Evolutionary conservation across 2,888 invertebrate species (phyloP), one percentile per base, ranked within the genome.

Genomic region (Trilocha varians): DNA sequence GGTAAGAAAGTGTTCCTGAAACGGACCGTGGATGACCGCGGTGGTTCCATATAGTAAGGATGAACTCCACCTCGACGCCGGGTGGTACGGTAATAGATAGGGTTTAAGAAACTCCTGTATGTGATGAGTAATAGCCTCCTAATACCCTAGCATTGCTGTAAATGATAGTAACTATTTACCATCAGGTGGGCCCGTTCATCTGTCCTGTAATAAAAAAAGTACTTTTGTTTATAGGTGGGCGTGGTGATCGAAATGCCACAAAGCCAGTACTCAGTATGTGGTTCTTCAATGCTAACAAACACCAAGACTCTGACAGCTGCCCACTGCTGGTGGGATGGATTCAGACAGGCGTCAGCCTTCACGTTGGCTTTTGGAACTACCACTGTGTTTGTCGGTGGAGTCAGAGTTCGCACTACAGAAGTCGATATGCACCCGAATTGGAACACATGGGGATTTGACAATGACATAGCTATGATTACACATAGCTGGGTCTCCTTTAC

Each of bases 261-360:
- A 1, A 65, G 62, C 0, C 45, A 42, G 11, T 57, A 55, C 0
- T 70, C 70, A 0, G 59, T 73, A 1, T 70, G 70, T 44, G 71
- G 70, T 1, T 60, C 65, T 0, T 71, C 78, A 1, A 65, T 87
- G 41, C 38, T 70, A 6, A 54, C 59, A 37, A 44, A 53, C 45
- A 64, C 50, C 3, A 61, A 61, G 2, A 44, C 57, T 9, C 49
- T 68, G 25, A 72, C 70, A 0, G 64, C 71, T 0, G 72, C 59
- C 0, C 63, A 65, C 39, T 71, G 71, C 59, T 71, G 69, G 69
- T 50, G 44, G n/a, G 60, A 63, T 13, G 54, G 60, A 0, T 13
- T 16, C 8, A 16, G 13, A 8, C 33, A 33, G 8, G 39, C 16
- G 8, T 4, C 17, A 17, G 16, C 25, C 1, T 25, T 25, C 25